Evolutionary conservation across 2,113 vertebrate genomes (phyloP).

Genomic region (Mionectes macconnelli): DNA sequence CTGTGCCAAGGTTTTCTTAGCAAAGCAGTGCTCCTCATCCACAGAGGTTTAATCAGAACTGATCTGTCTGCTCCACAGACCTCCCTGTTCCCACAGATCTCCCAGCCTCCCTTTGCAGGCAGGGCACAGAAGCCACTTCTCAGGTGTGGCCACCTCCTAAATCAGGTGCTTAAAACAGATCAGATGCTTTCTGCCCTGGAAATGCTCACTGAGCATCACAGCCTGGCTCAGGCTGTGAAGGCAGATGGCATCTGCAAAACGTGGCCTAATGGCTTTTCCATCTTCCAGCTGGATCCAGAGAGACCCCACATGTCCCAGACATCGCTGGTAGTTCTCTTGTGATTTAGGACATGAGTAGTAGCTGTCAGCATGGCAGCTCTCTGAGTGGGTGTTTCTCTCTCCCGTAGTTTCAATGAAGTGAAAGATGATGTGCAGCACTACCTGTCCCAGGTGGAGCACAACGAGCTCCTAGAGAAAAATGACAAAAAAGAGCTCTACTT

Average conservation of each 20-base stretch:
- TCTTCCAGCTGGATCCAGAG: not conserved
- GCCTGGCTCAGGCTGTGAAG: not conserved
- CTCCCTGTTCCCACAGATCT: not conserved
- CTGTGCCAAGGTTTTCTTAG: not conserved
- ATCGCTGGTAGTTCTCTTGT: not conserved
- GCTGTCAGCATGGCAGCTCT: not conserved
- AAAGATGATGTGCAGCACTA: slow-evolving; percentile 82
- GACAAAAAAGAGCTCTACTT: slow-evolving; percentile 87
- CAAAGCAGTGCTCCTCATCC: not conserved
- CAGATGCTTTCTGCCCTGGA: not conserved
- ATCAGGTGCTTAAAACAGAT: not conserved
- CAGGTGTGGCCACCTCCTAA: not conserved
- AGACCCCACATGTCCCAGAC: not conserved
- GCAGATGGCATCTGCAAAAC: not conserved
- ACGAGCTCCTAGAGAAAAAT: slow-evolving; percentile 68
- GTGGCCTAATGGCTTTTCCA: not conserved
- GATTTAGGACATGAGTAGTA: not conserved
- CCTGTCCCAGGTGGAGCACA: slow-evolving; percentile 78
- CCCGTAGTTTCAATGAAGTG: slow-evolving; percentile 83
- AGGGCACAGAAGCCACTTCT: not conserved
- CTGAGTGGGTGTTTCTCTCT: slow-evolving; percentile 4
- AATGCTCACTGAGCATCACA: not conserved
- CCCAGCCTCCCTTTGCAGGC: not conserved
- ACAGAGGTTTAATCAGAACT: no score
- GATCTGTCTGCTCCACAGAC: not conserved